Percentiles rank a stretch among this genome's conserved stretches.
phyloP scores from a whole-genome alignment of 92 coral and sea anemone species.

The Phymanthus crucifer region DNA sequence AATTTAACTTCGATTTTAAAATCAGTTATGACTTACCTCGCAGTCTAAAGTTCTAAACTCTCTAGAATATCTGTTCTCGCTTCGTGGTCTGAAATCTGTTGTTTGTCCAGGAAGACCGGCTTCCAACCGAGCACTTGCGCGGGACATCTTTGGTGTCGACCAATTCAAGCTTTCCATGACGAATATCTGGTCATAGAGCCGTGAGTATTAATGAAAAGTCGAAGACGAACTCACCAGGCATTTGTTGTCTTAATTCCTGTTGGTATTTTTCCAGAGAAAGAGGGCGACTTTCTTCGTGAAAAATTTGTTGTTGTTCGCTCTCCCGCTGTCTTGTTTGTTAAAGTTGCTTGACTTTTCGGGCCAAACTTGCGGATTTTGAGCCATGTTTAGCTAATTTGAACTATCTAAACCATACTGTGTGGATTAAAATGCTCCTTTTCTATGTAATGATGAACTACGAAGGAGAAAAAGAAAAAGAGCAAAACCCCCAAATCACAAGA shows the following conservation, averaged over 20 bases:
- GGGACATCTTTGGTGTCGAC: background rate
- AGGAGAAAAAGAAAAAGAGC: background rate
- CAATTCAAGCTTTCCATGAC: background rate
- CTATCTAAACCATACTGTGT: too few relatives aligned
- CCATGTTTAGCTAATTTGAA: background rate
- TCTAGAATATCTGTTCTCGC: background rate
- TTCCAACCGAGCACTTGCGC: background rate
- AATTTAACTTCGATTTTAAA: background rate
- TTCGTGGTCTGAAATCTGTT: background rate
- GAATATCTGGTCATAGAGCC: background rate
- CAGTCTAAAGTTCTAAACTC: background rate
- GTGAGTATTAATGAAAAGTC: background rate
- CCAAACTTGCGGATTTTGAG: background rate
- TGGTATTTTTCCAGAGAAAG: background rate
- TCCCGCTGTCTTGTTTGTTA: background rate
- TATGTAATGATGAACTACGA: background rate
- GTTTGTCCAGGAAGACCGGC: conserved; percentile 4
- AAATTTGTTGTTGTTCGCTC: background rate
- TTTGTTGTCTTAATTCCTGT: background rate
- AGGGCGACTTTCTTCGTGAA: background rate
- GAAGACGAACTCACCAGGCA: background rate
- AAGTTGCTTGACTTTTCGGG: background rate
- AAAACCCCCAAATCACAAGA: background rate
- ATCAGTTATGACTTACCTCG: background rate
- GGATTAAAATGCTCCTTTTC: background rate